A percentile compares a stretch with the other conserved stretches of the same genome.
phyloP scores from a whole-genome alignment of 37 sponge, comb jelly and placozoan genomes.

The Mnemiopsis leidyi region DNA sequence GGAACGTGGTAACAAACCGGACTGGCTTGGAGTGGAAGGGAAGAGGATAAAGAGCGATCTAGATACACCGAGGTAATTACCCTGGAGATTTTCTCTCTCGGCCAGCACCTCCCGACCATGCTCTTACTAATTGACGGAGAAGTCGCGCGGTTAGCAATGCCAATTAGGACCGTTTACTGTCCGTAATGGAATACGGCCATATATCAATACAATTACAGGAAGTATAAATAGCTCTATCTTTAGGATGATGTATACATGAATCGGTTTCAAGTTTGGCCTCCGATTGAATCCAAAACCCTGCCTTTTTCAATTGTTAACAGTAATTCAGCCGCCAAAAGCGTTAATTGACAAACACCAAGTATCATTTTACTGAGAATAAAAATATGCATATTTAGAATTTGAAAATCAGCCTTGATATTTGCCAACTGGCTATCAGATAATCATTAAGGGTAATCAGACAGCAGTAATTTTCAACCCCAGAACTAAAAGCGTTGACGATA shows the following conservation, averaged over 20 bases:
- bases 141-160: not conserved
- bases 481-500: not conserved
- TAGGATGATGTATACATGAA: not conserved
- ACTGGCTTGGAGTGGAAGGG: too few relatives aligned
- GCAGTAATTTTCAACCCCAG: not conserved
- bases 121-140: not conserved
- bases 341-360: too few relatives aligned
- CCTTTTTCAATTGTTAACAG: too few relatives aligned
- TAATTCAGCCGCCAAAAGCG: too few relatives aligned
- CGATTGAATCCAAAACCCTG: too few relatives aligned
- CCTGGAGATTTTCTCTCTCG: too few relatives aligned
- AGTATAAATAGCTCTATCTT: not conserved
- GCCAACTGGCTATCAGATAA: not conserved
- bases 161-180: not conserved
- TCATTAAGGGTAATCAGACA: not conserved
- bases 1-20: too few relatives aligned
- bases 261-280: too few relatives aligned
- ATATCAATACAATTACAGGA: not conserved
- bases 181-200: not conserved
- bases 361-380: too few relatives aligned
- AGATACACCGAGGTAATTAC: not conserved
- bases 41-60: not conserved
- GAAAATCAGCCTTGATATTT: not conserved
- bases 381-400: too few relatives aligned
- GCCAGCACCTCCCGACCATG: not conserved